phyloP scores from a whole-genome alignment of 2,888 invertebrate genomes.

The Andrena trimmerana region DNA sequence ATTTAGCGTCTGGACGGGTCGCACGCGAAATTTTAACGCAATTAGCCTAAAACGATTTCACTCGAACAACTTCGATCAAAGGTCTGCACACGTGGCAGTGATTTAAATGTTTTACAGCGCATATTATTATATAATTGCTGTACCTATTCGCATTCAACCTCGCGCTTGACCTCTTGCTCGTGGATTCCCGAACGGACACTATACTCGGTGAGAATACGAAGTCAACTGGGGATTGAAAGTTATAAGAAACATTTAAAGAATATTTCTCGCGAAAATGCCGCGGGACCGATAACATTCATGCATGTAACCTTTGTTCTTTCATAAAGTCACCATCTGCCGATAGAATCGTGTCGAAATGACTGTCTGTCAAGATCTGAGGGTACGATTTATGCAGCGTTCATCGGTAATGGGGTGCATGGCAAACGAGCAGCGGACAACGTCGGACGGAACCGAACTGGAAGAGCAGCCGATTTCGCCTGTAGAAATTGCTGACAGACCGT shows the following conservation, averaged over 20 bases:
- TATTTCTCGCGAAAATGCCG: neutral
- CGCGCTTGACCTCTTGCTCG: too few relatives aligned
- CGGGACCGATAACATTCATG: neutral
- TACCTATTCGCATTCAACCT: too few relatives aligned
- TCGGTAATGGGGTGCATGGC: neutral
- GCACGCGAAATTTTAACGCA: neutral
- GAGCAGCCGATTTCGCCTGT: conserved; percentile 18
- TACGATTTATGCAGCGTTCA: neutral
- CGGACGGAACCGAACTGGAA: neutral
- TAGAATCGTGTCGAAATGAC: neutral
- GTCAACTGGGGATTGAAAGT: too few relatives aligned
- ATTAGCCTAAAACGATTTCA: neutral
- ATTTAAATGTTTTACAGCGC: neutral
- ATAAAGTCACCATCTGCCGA: neutral
- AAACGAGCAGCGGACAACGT: neutral
- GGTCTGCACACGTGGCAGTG: neutral
- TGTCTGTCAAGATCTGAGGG: neutral
- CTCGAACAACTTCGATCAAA: neutral
- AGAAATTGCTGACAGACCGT: conserved; percentile 47
- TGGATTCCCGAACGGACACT: too few relatives aligned
- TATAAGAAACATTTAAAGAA: too few relatives aligned
- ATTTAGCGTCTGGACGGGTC: neutral
- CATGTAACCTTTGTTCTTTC: conserved; percentile 11
- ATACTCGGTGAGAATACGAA: too few relatives aligned
- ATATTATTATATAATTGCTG: neutral